These are phyloP conservation scores for Anabas testudineus DNA, from an alignment of 2,797 vertebrate species.

Conservation along the genomic window DNA sequence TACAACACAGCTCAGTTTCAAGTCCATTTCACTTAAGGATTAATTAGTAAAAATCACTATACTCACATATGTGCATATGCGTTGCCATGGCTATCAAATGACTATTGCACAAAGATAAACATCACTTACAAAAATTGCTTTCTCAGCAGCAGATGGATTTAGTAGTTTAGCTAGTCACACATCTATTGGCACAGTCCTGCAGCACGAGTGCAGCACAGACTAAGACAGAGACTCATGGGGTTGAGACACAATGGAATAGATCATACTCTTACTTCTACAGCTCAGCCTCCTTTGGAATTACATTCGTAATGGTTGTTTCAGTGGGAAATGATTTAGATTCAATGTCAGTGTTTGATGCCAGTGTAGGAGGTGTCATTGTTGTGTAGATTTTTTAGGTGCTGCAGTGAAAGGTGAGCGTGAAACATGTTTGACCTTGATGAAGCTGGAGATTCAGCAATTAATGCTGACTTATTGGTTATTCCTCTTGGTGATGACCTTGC, in stretches of 20 bases:
- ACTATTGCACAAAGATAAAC: not conserved
- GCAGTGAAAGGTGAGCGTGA: not conserved
- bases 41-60: not conserved
- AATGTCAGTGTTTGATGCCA: not conserved
- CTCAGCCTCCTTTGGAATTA: slow-evolving; percentile 3
- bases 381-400: not conserved
- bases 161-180: not conserved
- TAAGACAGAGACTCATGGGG: slow-evolving; percentile 4
- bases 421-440: not conserved
- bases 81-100: not conserved
- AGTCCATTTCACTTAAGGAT: not conserved
- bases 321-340: not conserved
- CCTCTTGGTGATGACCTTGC: not conserved
- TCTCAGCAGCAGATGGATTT: not conserved
- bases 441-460: not conserved
- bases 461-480: not conserved
- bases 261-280: not conserved
- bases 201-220: slow-evolving; percentile 9
- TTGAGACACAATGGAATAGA: not conserved
- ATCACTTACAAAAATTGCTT: not conserved
- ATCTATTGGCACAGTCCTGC: not conserved
- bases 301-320: slow-evolving; percentile 8
- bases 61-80: not conserved
- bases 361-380: not conserved
- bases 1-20: not conserved